Evolutionary conservation across 2,888 invertebrate species (phyloP), one percentile per base, ranked within the genome.

Genomic region (Philonicus albiceps): DNA sequence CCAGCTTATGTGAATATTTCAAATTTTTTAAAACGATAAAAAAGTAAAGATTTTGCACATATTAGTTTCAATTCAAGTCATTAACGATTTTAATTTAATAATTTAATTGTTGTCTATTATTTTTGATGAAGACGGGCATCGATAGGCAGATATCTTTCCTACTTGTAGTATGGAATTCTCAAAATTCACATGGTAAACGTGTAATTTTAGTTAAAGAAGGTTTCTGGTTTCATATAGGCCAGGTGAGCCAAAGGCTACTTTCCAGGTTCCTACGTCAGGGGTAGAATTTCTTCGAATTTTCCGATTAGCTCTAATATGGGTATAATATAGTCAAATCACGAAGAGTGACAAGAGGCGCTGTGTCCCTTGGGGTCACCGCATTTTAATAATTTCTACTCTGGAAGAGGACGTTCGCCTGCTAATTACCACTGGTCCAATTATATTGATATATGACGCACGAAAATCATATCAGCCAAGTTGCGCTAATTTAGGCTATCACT

Each of bases 371-470:
- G 64, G 64, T 27, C 27, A 11, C 0, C 11, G 27, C 6, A 74
- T 74, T 74, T 74, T 74, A 74, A 74, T 74, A 49, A 49, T 76
- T 40, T 31, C 27, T 2, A 81, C 31, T 53, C 27, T 13, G 8
- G 37, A n/a, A 30, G 22, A n/a, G 40, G 19, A 16, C 49, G 22
- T n/a, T 64, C n/a, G 30, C 22, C 43, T 16, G 34, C 84, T 84
- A 84, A 84, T 84, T 84, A 84, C 72, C 84, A 13, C 0, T 43
- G 27, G 55, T 84, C 72, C 84, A 84, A 84, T 84, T 84, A 84
- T 16, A 84, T 84, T 84, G 84, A 84, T 84, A 73, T 84, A 84
- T 40, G 84, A 84, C 43, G 49, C 73, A 84, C 84, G 83, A 73
- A 84, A 84, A 84, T 84, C 84, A 73, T 84, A 84, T 84, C 84